A percentile compares a stretch with the other conserved stretches of the same genome.
Conservation (phyloP, 64 coral and sea anemone species). For the Stylophora pistillata region DNA sequence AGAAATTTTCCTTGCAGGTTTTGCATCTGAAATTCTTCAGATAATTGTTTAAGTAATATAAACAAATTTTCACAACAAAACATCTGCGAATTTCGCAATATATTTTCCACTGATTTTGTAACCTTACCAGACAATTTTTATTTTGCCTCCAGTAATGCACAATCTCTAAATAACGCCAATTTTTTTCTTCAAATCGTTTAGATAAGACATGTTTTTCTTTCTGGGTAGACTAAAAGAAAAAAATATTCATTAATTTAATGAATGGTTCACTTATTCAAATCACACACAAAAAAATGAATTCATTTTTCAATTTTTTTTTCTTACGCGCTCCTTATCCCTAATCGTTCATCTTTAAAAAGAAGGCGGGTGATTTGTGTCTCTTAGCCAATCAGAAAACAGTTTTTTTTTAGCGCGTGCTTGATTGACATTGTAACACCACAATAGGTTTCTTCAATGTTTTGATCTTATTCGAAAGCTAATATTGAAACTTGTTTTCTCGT, state of each 20-base stretch:
- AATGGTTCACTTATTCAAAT: conserved; percentile 16
- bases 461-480: conserved; percentile 12
- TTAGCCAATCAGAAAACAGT: not conserved
- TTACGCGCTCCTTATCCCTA: not conserved
- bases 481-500: not conserved
- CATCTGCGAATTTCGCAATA: conserved; percentile 28
- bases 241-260: conserved; percentile 27
- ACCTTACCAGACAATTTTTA: not conserved
- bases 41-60: conserved; percentile 47
- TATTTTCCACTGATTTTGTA: not conserved
- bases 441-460: not conserved
- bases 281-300: conserved; percentile 19
- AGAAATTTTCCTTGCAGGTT: not conserved
- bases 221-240: not conserved
- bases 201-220: not conserved
- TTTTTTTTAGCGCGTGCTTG: not conserved
- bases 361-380: not conserved
- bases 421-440: conserved; percentile 16
- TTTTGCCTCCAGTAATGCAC: not conserved
- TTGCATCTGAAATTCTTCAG: conserved; percentile 9
- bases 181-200: not conserved
- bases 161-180: not conserved
- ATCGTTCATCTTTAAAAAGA: conserved; percentile 2
- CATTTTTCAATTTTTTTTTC: conserved; percentile 1
- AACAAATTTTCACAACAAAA: conserved; percentile 29